These are phyloP conservation scores for Radopholus similis DNA, from an alignment of 1,140 invertebrate genomes.

Conservation along the genomic window DNA sequence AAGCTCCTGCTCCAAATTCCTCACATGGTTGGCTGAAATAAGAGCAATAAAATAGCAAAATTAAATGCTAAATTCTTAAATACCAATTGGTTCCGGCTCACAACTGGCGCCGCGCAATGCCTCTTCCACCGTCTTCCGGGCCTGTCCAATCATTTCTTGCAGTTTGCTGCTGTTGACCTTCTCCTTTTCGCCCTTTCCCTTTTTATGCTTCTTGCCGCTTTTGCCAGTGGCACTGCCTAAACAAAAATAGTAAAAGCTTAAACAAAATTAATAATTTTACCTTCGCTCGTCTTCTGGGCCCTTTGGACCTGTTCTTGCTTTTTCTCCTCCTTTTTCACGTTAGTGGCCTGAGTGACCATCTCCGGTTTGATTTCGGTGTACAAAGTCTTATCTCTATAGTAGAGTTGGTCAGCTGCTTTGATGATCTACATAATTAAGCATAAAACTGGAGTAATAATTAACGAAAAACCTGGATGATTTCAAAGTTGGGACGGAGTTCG, in stretches of 20 bases:
- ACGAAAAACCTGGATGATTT: too few relatives aligned
- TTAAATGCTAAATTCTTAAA: too few relatives aligned
- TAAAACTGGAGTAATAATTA: too few relatives aligned
- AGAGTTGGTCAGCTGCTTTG: slow-evolving; percentile 16
- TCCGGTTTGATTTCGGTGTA: slow-evolving; percentile 8
- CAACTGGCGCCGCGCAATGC: too few relatives aligned
- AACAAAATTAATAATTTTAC: not conserved
- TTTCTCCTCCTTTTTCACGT: not conserved
- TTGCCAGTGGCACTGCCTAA: not conserved
- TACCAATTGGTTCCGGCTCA: too few relatives aligned
- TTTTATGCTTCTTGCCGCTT: not conserved
- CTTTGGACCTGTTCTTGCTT: not conserved
- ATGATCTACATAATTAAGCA: not conserved
- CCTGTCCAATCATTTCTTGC: slow-evolving; percentile 9
- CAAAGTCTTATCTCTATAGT: slow-evolving; percentile 1
- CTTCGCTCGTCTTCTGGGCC: not conserved
- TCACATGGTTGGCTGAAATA: too few relatives aligned
- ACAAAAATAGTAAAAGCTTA: not conserved
- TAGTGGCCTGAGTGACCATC: not conserved
- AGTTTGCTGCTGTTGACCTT: not conserved
- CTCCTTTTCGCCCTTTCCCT: not conserved
- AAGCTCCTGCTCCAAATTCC: too few relatives aligned
- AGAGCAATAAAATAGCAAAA: too few relatives aligned
- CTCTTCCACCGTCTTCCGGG: slow-evolving; percentile 7
- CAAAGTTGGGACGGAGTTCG: not conserved